phyloP scores from a whole-genome alignment of 2,797 vertebrate species.

The Erethizon dorsatum region DNA sequence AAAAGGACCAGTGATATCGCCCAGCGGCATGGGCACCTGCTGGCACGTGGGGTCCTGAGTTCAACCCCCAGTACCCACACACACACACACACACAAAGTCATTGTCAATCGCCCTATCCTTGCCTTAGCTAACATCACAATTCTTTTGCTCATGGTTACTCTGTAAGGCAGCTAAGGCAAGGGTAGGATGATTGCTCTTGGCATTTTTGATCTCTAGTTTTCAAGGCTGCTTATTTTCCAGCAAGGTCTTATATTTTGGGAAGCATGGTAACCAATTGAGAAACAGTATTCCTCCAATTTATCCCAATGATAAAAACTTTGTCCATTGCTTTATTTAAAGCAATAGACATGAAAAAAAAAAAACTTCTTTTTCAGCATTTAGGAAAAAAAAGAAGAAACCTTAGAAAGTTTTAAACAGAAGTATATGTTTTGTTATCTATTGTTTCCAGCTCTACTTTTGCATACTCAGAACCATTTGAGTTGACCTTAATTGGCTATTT shows the following conservation, averaged over 20 bases:
- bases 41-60: no score
- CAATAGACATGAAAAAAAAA: background rate
- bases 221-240: background rate
- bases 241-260: background rate
- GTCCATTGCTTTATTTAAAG: background rate
- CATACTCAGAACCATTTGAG: background rate
- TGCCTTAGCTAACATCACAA: no score
- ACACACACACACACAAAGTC: no score
- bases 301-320: background rate
- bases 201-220: background rate
- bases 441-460: background rate
- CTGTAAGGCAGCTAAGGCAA: no score
- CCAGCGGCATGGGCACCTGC: no score
- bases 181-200: background rate
- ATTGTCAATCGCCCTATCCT: no score
- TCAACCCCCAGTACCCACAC: no score
- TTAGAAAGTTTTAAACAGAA: background rate
- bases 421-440: background rate
- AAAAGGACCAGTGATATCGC: no score
- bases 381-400: background rate
- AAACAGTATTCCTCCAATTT: background rate
- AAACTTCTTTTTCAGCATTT: background rate
- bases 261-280: background rate
- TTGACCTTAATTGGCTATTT: background rate
- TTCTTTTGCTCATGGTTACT: no score